phyloP scores from a whole-genome alignment of 2,113 vertebrate species.

The Aix galericulata region DNA sequence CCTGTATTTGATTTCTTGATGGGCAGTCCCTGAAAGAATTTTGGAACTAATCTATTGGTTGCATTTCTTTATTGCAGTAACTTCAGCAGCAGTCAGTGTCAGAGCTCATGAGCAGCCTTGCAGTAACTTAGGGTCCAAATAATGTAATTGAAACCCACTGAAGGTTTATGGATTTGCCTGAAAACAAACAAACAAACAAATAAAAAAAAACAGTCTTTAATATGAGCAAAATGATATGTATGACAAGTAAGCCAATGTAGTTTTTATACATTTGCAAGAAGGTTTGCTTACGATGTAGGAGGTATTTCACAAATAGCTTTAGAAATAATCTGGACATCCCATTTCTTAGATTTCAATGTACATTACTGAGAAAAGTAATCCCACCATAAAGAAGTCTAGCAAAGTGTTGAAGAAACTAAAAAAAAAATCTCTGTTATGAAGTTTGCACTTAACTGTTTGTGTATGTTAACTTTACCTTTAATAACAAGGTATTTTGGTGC shows the following conservation, averaged over 20 bases:
- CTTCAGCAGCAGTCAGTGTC: background rate
- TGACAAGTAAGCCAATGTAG: background rate
- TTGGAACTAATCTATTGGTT: background rate
- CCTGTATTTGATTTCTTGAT: background rate
- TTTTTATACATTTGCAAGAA: background rate
- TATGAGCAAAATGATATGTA: background rate
- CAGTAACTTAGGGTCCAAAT: background rate
- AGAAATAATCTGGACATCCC: background rate
- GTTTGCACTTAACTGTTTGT: background rate
- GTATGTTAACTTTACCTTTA: background rate
- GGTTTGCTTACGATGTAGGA: background rate
- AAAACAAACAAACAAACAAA: background rate
- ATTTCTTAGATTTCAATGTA: background rate
- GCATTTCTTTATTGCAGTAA: background rate
- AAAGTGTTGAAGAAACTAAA: background rate
- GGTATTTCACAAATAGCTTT: background rate
- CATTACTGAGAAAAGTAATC: background rate
- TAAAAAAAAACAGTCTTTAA: background rate
- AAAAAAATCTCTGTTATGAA: background rate
- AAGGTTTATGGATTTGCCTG: background rate
- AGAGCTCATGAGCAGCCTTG: background rate
- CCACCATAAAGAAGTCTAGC: background rate
- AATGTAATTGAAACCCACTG: rapidly evolving
- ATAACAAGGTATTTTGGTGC: background rate
- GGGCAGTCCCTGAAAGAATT: background rate